phyloP scores from a whole-genome alignment of 1,140 invertebrate species.

The Apis florea region DNA sequence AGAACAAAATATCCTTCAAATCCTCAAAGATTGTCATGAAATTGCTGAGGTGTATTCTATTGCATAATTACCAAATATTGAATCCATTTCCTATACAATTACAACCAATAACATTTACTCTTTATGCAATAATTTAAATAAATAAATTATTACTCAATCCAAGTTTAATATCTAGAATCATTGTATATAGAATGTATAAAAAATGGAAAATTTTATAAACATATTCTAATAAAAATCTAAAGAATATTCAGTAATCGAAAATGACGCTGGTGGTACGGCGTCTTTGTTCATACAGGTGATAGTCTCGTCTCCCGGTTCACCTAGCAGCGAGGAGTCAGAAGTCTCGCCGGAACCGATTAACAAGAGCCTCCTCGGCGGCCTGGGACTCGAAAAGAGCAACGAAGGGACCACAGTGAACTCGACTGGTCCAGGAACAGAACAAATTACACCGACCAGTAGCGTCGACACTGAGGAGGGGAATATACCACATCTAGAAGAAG shows the following conservation, averaged over 20 bases:
- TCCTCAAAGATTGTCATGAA: neutral
- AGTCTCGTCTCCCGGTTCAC: constrained; percentile 87
- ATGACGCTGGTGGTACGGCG: constrained; percentile 41
- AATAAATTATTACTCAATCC: neutral
- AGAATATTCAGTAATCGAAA: constrained; percentile 23
- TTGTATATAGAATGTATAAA: neutral
- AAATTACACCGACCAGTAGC: constrained; percentile 83
- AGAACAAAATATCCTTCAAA: neutral
- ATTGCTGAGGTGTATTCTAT: neutral
- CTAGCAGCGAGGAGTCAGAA: constrained; percentile 84
- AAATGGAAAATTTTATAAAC: neutral
- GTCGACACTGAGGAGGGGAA: constrained; percentile 83
- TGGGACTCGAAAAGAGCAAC: constrained; percentile 60
- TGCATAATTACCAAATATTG: neutral
- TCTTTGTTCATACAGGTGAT: constrained; percentile 81
- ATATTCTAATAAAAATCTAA: neutral
- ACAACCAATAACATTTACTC: neutral
- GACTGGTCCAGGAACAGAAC: constrained; percentile 76
- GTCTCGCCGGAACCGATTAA: constrained; percentile 86
- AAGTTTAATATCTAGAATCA: neutral
- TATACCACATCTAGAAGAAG: constrained; percentile 79
- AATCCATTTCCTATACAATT: neutral
- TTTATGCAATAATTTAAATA: neutral
- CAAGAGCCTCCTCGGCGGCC: constrained; percentile 74
- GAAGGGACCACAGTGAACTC: constrained; percentile 69